These are phyloP conservation scores for Oryzaephilus surinamensis DNA, from an alignment of 1,140 invertebrate genomes.

Conservation along the genomic window DNA sequence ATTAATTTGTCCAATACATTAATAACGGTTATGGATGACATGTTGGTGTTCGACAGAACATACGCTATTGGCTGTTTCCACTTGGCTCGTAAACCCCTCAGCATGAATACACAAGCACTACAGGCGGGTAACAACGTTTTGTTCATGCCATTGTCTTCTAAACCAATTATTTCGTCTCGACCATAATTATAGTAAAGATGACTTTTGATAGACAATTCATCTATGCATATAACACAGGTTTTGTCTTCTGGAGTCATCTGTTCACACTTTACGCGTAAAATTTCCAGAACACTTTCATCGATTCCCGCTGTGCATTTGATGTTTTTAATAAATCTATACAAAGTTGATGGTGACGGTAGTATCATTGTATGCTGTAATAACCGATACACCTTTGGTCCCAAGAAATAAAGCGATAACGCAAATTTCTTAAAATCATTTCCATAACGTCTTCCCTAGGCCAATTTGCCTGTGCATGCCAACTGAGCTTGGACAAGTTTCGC, in stretches of 20 bases:
- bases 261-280: not conserved
- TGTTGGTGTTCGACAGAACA: constrained; percentile 14
- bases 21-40: too few species aligned
- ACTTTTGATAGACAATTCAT: constrained; percentile 17
- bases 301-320: not conserved
- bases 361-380: not conserved
- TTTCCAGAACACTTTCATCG: constrained; percentile 1
- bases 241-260: constrained; percentile 7
- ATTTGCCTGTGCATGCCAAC: constrained; percentile 2
- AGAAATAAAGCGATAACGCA: constrained; percentile 8
- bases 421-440: constrained; percentile 6
- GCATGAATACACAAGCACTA: too few species aligned
- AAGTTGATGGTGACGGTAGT: constrained; percentile 1
- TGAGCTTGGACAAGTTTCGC: constrained; percentile 4
- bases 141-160: constrained; percentile 17
- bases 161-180: constrained; percentile 19
- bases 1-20: too few species aligned
- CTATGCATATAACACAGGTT: constrained; percentile 15
- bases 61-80: constrained; percentile 25
- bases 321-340: constrained; percentile 4
- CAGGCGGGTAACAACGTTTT: constrained; percentile 12
- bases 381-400: constrained; percentile 5
- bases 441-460: constrained; percentile 4
- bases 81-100: constrained; percentile 15
- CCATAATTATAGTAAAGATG: constrained; percentile 13